These are phyloP conservation scores for Hydroisotoma schaefferi DNA, from an alignment of 2,888 invertebrate species.

Conservation along the genomic window DNA sequence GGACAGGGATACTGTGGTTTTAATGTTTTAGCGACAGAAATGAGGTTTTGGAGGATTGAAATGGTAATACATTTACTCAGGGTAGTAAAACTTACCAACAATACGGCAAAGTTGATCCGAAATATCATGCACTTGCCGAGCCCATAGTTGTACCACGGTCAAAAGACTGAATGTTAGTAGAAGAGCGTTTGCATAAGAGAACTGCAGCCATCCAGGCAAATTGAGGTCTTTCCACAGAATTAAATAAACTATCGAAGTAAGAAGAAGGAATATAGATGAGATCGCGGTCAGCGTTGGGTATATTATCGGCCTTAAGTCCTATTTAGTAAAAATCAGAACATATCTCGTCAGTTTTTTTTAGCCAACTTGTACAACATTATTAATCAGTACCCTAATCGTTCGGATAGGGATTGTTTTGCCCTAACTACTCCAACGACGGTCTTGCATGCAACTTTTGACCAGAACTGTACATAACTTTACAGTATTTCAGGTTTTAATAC, in stretches of 20 bases:
- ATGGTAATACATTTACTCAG: too few species aligned
- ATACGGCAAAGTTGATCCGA: conserved; percentile 30
- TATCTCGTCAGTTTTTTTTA: too few species aligned
- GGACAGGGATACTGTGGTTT: too few species aligned
- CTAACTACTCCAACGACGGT: too few species aligned
- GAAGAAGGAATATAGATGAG: conserved; percentile 33
- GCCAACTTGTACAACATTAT: too few species aligned
- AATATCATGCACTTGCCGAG: conserved; percentile 23
- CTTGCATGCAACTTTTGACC: too few species aligned
- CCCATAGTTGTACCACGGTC: conserved; percentile 32
- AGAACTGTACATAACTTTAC: too few species aligned
- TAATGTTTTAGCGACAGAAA: neutral
- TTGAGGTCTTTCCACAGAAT: conserved; percentile 35
- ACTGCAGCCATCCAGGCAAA: conserved; percentile 39
- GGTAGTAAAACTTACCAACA: conserved; percentile 24
- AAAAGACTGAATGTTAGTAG: conserved; percentile 30
- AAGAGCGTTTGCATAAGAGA: conserved; percentile 28
- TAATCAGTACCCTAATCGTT: too few species aligned
- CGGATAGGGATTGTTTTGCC: too few species aligned
- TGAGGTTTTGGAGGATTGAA: neutral
- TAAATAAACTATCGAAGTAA: conserved; percentile 28
- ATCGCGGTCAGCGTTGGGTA: conserved; percentile 22
- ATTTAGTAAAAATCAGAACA: neutral
- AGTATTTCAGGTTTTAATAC: too few species aligned
- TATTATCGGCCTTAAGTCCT: neutral